A percentile compares a stretch with the other conserved stretches of the same genome.
These are phyloP conservation scores for Sebastes nivosus DNA, from an alignment of 2,797 vertebrate genomes.

Conservation along the genomic window DNA sequence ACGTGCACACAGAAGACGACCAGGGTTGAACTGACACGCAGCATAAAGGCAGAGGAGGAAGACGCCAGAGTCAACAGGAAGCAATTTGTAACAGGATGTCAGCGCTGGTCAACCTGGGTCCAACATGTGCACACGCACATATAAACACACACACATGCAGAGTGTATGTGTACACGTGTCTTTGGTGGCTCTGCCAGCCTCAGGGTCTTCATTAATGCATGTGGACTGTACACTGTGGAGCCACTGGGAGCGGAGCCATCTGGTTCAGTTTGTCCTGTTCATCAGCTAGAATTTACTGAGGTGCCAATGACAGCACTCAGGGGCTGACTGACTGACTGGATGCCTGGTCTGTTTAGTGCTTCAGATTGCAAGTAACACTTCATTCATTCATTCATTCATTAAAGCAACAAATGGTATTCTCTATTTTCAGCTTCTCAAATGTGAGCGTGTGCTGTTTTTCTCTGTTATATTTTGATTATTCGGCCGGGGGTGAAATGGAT, in stretches of 20 bases:
- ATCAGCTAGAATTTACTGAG: constrained; percentile 64
- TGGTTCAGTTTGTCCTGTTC: constrained; percentile 76
- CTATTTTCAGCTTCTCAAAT: not conserved
- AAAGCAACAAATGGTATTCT: not conserved
- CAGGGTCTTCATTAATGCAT: constrained; percentile 71
- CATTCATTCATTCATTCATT: not conserved
- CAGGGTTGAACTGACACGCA: constrained; percentile 9
- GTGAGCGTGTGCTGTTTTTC: not conserved
- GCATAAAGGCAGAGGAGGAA: constrained; percentile 39
- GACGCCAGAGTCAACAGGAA: constrained; percentile 72
- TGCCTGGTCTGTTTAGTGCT: not conserved
- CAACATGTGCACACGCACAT: constrained; percentile 4
- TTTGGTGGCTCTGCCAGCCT: constrained; percentile 56
- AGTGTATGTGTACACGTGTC: constrained; percentile 40
- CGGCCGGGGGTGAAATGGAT: not conserved
- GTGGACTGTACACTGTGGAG: constrained; percentile 50
- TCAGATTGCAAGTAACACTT: not conserved
- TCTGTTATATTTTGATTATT: not conserved
- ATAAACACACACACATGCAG: not conserved
- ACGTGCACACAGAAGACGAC: not conserved
- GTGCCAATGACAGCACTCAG: constrained; percentile 61
- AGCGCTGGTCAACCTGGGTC: constrained; percentile 33
- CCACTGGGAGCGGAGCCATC: constrained; percentile 68
- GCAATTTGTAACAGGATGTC: constrained; percentile 75
- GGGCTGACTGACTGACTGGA: not conserved